phyloP scores from a whole-genome alignment of 2,797 vertebrate species.

The Brachyrhaphis roseni region DNA sequence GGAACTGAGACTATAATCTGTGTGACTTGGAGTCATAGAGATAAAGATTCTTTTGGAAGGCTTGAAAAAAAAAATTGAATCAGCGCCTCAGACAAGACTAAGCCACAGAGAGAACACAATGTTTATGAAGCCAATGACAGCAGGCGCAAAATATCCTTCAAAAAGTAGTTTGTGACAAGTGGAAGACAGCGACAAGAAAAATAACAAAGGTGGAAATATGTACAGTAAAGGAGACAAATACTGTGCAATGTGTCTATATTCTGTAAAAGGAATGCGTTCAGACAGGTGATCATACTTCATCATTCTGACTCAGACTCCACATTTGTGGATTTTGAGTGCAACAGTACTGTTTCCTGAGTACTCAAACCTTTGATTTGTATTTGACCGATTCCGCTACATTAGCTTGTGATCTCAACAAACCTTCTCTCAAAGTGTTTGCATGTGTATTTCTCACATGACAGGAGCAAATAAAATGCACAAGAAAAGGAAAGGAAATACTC shows the following conservation, averaged over 20 bases:
- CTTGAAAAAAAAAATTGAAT: not conserved
- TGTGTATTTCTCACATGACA: slow-evolving; percentile 25
- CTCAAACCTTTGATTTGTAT: slow-evolving; percentile 2
- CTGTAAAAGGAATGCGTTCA: slow-evolving; percentile 23
- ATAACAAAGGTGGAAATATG: slow-evolving; percentile 20
- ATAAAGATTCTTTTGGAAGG: slow-evolving; percentile 2
- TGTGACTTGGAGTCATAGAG: not conserved
- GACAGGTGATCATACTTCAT: not conserved
- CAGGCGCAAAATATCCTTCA: not conserved
- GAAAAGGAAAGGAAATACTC: not conserved
- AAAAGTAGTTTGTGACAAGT: slow-evolving; percentile 4
- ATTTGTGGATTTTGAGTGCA: slow-evolving; percentile 18
- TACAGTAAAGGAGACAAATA: slow-evolving; percentile 7
- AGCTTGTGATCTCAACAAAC: slow-evolving; percentile 22
- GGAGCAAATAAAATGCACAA: not conserved
- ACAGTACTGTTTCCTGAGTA: slow-evolving; percentile 19
- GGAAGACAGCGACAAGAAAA: slow-evolving; percentile 16
- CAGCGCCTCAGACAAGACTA: slow-evolving; percentile 9
- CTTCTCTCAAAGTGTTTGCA: slow-evolving; percentile 23
- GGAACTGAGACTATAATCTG: slow-evolving; percentile 7
- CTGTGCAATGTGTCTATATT: slow-evolving; percentile 23
- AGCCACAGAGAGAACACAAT: slow-evolving; percentile 12
- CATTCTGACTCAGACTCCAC: slow-evolving; percentile 7
- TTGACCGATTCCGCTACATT: slow-evolving; percentile 13
- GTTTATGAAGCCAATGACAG: slow-evolving; percentile 1